Evolutionary conservation across 1,140 invertebrate species (phyloP).

Genomic region (Lordiphosa mommai): DNA sequence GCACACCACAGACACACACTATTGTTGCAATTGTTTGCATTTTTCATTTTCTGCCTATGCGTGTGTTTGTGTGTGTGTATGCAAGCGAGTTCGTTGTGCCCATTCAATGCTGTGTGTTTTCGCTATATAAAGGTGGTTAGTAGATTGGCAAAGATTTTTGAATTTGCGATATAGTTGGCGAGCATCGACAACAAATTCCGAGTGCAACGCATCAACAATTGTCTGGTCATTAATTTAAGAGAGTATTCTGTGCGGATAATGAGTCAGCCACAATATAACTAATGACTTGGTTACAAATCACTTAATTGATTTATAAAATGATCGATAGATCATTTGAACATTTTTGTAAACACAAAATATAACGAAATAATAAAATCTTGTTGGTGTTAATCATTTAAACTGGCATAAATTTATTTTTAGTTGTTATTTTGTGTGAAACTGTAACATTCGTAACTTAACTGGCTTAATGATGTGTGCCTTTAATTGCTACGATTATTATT

Average conservation of each 20-base stretch:
- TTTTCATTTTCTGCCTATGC: slow-evolving; percentile 4
- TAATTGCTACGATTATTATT: neutral
- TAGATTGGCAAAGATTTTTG: neutral
- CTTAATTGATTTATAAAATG: slow-evolving; percentile 27
- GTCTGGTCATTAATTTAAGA: neutral
- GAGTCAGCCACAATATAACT: neutral
- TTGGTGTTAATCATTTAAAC: slow-evolving; percentile 12
- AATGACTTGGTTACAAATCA: too few relatives aligned
- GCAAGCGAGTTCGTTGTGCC: slow-evolving; percentile 4
- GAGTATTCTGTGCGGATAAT: neutral
- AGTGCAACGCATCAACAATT: slow-evolving; percentile 3
- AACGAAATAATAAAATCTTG: too few relatives aligned
- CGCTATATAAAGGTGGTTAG: neutral
- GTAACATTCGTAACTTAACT: neutral
- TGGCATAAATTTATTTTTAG: slow-evolving; percentile 1
- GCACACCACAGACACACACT: neutral
- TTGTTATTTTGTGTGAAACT: neutral
- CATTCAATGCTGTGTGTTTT: slow-evolving; percentile 4
- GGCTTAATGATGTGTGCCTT: neutral
- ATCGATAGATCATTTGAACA: slow-evolving; percentile 3
- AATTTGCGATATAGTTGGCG: neutral
- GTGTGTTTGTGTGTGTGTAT: too few relatives aligned
- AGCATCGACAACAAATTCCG: neutral
- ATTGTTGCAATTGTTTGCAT: slow-evolving; percentile 5
- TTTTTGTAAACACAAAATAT: too few relatives aligned